phyloP scores from a whole-genome alignment of 2,113 vertebrate species.

The Ceuthmochares aereus region DNA sequence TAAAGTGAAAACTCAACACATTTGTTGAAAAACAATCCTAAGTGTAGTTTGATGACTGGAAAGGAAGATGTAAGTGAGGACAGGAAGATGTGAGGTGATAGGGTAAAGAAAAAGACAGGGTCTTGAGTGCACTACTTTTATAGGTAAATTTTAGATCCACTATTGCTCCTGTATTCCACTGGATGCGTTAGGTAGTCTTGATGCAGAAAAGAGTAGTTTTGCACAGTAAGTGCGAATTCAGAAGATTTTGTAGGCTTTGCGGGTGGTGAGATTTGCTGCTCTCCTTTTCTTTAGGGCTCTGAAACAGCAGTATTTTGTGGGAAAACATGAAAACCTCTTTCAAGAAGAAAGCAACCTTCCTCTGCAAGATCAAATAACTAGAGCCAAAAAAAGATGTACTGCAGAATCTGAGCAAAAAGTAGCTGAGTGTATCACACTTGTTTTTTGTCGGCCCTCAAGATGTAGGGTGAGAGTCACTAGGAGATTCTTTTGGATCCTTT shows the following conservation, averaged over 20 bases:
- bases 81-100: neutral
- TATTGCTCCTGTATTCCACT: neutral
- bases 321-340: neutral
- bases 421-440: neutral
- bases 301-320: neutral
- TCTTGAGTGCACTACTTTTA: neutral
- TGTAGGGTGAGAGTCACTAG: neutral
- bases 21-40: neutral
- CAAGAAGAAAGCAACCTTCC: neutral
- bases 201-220: neutral
- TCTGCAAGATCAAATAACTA: neutral
- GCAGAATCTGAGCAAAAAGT: neutral
- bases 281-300: neutral
- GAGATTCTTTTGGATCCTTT: neutral
- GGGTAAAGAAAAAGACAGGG: neutral
- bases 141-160: neutral
- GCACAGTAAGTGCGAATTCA: rapidly evolving
- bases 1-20: neutral
- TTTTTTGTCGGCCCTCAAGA: neutral
- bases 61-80: neutral
- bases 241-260: neutral
- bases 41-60: neutral
- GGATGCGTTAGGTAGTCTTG: neutral
- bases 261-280: neutral
- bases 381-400: neutral